Conservation (phyloP, 2,113 vertebrate species). For the Leptobrachium leishanense region DNA sequence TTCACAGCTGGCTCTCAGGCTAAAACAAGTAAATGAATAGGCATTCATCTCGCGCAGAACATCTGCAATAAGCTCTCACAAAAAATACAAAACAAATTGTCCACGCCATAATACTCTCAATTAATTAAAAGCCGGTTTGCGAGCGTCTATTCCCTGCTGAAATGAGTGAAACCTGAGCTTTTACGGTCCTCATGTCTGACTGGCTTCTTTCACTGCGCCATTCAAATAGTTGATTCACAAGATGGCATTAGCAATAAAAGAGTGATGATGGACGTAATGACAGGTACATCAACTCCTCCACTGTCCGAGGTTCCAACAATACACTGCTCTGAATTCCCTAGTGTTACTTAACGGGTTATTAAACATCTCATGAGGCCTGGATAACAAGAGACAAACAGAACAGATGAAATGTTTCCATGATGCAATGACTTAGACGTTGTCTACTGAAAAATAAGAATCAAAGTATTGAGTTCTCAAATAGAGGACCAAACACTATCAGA, state of each 20-base stretch:
- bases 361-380: no score
- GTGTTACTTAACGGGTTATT: no score
- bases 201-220: constrained; percentile 50
- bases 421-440: no score
- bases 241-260: not conserved
- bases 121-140: constrained; percentile 54
- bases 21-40: constrained; percentile 50
- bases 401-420: no score
- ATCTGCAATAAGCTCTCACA: constrained; percentile 63
- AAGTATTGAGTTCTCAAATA: no score
- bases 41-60: constrained; percentile 62
- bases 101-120: constrained; percentile 48
- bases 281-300: no score
- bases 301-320: no score
- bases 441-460: no score
- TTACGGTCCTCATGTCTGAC: constrained; percentile 46
- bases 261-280: not conserved
- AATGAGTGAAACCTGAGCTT: constrained; percentile 53
- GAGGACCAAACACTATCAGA: no score
- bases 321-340: no score
- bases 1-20: constrained; percentile 57
- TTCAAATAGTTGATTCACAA: not conserved
- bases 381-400: no score
- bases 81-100: constrained; percentile 54
- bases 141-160: constrained; percentile 51